Evolutionary conservation across 1,140 invertebrate genomes (phyloP).

Genomic region (Plodia interpunctella): DNA sequence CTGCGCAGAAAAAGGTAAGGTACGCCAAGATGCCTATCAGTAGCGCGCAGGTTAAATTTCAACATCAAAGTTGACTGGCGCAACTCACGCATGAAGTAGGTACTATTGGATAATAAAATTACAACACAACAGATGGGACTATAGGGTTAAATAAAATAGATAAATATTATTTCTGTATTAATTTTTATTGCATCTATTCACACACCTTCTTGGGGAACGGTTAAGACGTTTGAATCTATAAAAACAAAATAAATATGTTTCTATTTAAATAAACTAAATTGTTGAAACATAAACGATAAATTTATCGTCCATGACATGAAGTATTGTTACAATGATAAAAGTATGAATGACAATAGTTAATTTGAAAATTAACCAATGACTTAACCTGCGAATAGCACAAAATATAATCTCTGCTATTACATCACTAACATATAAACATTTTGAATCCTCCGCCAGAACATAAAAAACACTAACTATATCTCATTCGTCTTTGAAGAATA

Average conservation of each 20-base stretch:
- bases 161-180: conserved; percentile 64
- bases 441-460: neutral
- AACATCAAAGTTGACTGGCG: too few species aligned
- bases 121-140: neutral
- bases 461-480: neutral
- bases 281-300: neutral
- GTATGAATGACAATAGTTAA: neutral
- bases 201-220: conserved; percentile 63
- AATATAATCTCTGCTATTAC: conserved; percentile 1
- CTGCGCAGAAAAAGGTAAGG: too few species aligned
- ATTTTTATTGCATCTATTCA: conserved; percentile 76
- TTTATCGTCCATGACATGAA: conserved; percentile 10
- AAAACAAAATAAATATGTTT: conserved; percentile 32
- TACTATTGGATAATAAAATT: too few species aligned
- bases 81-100: too few species aligned
- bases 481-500: conserved; percentile 8
- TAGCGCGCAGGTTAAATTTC: too few species aligned
- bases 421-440: neutral
- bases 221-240: conserved; percentile 57
- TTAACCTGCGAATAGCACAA: neutral
- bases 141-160: conserved; percentile 32
- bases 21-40: too few species aligned
- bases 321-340: conserved; percentile 4
- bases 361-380: conserved; percentile 3
- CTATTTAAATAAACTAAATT: conserved; percentile 22